Base-by-base conservation (phyloP, 2,113 vertebrate species). In the Trichechus manatus region DNA sequence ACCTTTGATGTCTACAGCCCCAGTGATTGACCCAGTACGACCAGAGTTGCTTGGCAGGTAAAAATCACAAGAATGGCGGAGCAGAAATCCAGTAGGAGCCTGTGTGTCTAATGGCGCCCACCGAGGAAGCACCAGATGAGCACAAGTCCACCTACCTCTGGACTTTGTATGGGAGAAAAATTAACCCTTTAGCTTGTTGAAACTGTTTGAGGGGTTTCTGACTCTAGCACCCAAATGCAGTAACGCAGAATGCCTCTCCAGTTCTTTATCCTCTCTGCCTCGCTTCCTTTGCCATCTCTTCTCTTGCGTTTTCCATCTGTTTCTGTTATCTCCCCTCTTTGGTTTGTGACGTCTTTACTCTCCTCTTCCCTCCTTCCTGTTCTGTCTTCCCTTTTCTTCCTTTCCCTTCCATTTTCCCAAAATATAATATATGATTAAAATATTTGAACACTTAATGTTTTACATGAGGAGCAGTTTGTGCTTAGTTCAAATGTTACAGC, bases 401-500 rank as follows among this genome's bases (percentile, higher is more conserved):
- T 66, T 78, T 68, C 8, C 25, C 11, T 80, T 56, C 13, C 19
- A 22, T 68, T 89, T 84, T 14, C 36, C 11, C 50, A 85, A 29
- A 68, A 29, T 75, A 8, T 31, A 68, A 29, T 75, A 8, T 31
- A 64, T 70, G 42, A 78, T 79, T 56, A 56, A 94, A 70, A 33
- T 50, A 85, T 39, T n/a, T 22, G 61, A 39, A 47, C 33, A 59
- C 1, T 81, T 70, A 31, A 17, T 53, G 4, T 29, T 29, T 75
- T 56, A 75, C 50, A 17, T 64, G 9, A 70, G 19, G 29, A 72
- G 20, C 19, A 27, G 42, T 72, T 56, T 72, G 53, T 90, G 25
- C 33, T 90, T n/a, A n/a, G 59, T 94, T 85, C 47, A 8, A 66
- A 36, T 78, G 64, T 95, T 87, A 87, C 47, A 53, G 77, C 27